These are phyloP conservation scores for Lithobates pipiens DNA, from an alignment of 2,797 vertebrate species.

Conservation along the genomic window DNA sequence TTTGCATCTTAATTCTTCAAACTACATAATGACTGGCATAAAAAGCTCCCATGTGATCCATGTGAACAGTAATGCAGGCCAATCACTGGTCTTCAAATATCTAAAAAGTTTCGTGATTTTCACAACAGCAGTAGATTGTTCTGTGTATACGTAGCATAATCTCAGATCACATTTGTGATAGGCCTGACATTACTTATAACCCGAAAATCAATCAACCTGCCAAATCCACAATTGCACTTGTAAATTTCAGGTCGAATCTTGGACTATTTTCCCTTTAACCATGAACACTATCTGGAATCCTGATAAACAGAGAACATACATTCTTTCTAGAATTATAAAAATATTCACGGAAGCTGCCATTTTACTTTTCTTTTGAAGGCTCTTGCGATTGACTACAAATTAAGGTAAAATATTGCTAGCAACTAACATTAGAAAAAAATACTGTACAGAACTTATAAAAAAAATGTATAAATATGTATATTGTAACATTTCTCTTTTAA, in stretches of 20 bases:
- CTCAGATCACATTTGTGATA: background rate
- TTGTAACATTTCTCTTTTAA: background rate
- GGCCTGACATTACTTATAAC: background rate
- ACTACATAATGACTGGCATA: too few species aligned
- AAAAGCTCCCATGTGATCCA: too few species aligned
- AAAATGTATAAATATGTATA: conserved; percentile 6
- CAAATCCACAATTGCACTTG: background rate
- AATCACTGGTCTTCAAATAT: too few species aligned
- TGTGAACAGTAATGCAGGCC: too few species aligned
- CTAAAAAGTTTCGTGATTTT: background rate
- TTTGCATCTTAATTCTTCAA: background rate
- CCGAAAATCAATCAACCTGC: background rate
- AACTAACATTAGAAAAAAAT: background rate
- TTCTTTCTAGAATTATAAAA: background rate
- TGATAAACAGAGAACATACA: background rate
- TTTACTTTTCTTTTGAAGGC: background rate
- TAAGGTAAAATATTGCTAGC: background rate
- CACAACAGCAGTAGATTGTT: background rate
- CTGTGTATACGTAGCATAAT: background rate
- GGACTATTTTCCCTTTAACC: background rate
- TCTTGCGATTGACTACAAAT: background rate
- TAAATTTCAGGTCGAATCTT: background rate
- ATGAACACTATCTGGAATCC: background rate
- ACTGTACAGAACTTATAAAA: conserved; percentile 10
- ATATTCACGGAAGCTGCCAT: background rate